Evolutionary conservation across 1,140 invertebrate genomes (phyloP), one percentile per base, ranked within the genome.

Genomic region (Lasioglossum baleicum): DNA sequence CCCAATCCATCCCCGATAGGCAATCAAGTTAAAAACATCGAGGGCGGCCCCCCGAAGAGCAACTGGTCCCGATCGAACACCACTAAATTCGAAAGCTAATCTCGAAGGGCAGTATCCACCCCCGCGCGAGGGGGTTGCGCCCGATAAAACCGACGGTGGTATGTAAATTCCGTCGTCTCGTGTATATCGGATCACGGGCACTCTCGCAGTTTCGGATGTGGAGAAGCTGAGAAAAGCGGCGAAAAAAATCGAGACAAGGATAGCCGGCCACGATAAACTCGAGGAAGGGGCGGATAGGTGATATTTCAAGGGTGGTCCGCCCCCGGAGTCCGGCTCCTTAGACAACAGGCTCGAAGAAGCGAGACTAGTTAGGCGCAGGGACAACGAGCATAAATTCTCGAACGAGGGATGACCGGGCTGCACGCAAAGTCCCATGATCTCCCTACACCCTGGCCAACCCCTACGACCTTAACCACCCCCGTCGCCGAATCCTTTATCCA

Each of bases 301-400:
- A 92, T 93, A 92, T 93, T 92, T 93, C 92, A 92, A 90, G 89
- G 87, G 87, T 75, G 75, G 80, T 70, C 86, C 84, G 83, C 82
- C 83, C 80, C 83, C 31, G 73, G 73, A 80, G 35, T 35, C 82
- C 68, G 63, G 82, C 87, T 89, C 75, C 84, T 87, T 87, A 82
- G 83, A 68, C 87, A 81, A 75, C 88, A 20, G 89, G 87, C 86
- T 84, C 90, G 91, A 91, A 91, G 91, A 92, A 92, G 91, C 91
- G 91, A 91, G 91, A 92, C 92, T 92, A 92, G 92, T 92, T 92
- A 90, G 90, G 87, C 82, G 80, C 87, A 91, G 90, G 91, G 92
- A 92, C 91, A 90, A 90, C 87, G 88, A 86, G 88, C 88, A 93
- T 93, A 93, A 92, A 93, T 93, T 91, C 88, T 92, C 90, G 73